Conservation (phyloP, 2,113 vertebrate genomes). For the Gasterosteus nipponicus region DNA sequence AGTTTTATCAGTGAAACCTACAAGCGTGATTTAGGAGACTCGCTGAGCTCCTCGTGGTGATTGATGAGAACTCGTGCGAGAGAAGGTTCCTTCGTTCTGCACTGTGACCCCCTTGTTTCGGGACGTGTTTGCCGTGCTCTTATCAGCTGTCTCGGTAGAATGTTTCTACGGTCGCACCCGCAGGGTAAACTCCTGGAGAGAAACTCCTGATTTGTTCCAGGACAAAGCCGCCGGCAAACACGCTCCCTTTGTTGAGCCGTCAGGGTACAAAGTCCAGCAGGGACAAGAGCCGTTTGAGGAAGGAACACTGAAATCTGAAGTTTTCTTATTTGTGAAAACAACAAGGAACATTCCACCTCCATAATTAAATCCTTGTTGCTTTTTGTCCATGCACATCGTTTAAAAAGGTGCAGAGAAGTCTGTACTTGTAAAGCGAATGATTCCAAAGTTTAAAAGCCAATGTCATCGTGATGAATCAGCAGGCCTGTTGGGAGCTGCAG, state of each 20-base stretch:
- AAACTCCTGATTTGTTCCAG: slow-evolving; percentile 22
- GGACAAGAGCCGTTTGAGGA: background rate
- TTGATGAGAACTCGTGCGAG: background rate
- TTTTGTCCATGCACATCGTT: slow-evolving; percentile 8
- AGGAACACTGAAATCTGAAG: background rate
- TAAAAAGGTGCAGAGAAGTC: background rate
- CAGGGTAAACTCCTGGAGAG: slow-evolving; percentile 11
- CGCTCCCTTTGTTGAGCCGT: background rate
- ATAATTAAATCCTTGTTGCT: background rate
- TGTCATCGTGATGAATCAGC: slow-evolving; percentile 23
- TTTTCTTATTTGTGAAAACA: background rate
- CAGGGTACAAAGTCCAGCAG: background rate
- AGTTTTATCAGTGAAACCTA: background rate
- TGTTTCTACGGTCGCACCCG: slow-evolving; percentile 10
- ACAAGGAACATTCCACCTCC: background rate
- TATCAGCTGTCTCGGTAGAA: slow-evolving; percentile 18
- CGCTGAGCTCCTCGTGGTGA: background rate
- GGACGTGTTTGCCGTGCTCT: background rate
- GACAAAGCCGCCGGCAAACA: background rate
- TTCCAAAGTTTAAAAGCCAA: slow-evolving; percentile 2
- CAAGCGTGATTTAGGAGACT: background rate
- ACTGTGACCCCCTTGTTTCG: slow-evolving; percentile 5
- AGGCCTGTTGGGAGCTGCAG: slow-evolving; percentile 41
- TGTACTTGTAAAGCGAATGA: slow-evolving; percentile 1
- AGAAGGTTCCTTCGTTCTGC: slow-evolving; percentile 38